Base-by-base conservation (phyloP, 2,888 invertebrate genomes). In the Trachelus tabidus region DNA sequence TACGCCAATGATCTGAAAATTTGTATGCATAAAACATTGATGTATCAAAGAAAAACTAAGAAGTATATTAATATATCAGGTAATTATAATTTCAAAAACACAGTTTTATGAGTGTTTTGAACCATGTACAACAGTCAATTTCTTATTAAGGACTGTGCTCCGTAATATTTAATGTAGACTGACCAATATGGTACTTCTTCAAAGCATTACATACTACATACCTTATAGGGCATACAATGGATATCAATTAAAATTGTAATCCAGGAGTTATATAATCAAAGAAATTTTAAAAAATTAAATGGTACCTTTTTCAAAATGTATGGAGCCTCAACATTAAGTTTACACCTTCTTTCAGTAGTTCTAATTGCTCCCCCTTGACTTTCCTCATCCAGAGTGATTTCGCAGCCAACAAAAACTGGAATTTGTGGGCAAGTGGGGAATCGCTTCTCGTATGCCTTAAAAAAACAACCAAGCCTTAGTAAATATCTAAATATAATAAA, bases 401-500 rank as follows among this genome's bases (percentile, higher is more conserved):
- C 95, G 90, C 98, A 97, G 76, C 97, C 97, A 69, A 98, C 93
- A 87, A 98, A 98, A 81, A 98, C 97, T 56, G 98, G 98, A 90
- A 98, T 98, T 93, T 98, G 97, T 35, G 97, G 96, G 90, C 98
- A 98, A 79, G 94, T 96, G 33, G 98, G 98, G 92, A 98, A 98
- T 84, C 98, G 95, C 88, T 95, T 94, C 92, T 98, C 97, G 92
- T 98, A 98, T 9, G 98, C 98, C 98, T 98, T 56, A 23, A 56
- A 56, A 56, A 56, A 56, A 9, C 56, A 56, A 9, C 56, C 23
- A 2, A 2, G 9, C 23, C 56, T 56, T 23, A 56, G 23, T 56
- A 56, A 23, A 56, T 23, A 56, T 23, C 23, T 1, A 56, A 56
- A 23, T 56, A 56, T 56, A 56, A 23, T 15, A 23, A 56, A 23